phyloP scores from a whole-genome alignment of 1,140 invertebrate species.

The Drosophila albomicans region DNA sequence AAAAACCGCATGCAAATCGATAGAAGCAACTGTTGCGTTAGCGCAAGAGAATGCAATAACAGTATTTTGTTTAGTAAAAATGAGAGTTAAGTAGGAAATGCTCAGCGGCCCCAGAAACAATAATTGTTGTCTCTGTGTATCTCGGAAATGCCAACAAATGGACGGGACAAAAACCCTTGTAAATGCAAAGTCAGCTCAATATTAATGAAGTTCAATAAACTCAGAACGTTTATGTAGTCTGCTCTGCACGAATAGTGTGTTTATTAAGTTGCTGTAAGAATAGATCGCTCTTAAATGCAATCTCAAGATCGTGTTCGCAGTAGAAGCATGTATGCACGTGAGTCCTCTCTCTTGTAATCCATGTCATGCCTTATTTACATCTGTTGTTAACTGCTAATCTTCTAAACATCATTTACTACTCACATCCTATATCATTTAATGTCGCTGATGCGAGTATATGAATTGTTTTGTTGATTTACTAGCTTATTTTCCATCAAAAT shows the following conservation, averaged over 20 bases:
- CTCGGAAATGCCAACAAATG: constrained; percentile 6
- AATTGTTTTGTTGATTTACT: constrained; percentile 4
- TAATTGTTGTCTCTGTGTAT: constrained; percentile 2
- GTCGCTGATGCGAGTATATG: not conserved
- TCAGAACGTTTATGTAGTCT: not conserved
- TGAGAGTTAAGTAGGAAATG: not conserved
- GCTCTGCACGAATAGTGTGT: not conserved
- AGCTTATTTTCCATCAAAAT: constrained; percentile 15
- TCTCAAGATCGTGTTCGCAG: too few relatives aligned
- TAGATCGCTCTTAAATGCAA: too few relatives aligned
- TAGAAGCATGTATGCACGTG: too few relatives aligned
- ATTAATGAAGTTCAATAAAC: constrained; percentile 2
- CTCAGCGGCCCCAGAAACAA: constrained; percentile 24
- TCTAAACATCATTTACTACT: not conserved
- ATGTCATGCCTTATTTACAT: not conserved
- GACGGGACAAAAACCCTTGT: not conserved
- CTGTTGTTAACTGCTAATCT: not conserved
- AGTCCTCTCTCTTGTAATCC: not conserved
- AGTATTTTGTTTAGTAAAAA: constrained; percentile 11
- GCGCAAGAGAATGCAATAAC: constrained; percentile 11
- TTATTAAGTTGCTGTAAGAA: not conserved
- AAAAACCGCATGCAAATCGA: constrained; percentile 44
- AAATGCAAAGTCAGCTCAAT: constrained; percentile 27
- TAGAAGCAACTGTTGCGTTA: constrained; percentile 30
- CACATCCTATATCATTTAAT: not conserved